phyloP scores from a whole-genome alignment of 2,797 vertebrate species.

The Eremophila alpestris region DNA sequence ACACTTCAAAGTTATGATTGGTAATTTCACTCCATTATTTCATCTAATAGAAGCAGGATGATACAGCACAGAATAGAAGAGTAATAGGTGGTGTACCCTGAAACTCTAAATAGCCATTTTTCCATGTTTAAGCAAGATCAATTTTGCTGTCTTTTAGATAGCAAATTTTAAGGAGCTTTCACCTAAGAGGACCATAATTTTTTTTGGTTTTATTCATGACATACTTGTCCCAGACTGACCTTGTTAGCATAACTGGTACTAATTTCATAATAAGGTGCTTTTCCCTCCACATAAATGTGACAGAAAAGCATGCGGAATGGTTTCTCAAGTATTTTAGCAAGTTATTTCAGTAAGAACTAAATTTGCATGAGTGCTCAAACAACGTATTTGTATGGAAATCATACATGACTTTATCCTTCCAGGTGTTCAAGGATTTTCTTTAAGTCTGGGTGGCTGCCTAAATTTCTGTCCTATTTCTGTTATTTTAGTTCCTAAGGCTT shows the following conservation, averaged over 20 bases:
- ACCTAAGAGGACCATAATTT: neutral
- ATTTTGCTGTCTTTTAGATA: neutral
- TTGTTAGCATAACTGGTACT: neutral
- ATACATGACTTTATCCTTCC: neutral
- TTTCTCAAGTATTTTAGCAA: neutral
- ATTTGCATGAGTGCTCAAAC: neutral
- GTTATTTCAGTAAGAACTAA: neutral
- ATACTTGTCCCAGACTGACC: neutral
- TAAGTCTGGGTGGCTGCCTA: neutral
- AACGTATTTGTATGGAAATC: neutral
- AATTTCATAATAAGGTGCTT: neutral
- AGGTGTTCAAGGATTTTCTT: neutral
- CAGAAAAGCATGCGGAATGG: neutral
- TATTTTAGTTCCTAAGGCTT: conserved; percentile 28
- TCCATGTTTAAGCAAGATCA: neutral
- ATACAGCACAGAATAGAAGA: neutral
- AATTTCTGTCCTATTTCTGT: neutral
- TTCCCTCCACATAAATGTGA: neutral
- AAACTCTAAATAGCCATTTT: neutral
- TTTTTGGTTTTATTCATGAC: neutral
- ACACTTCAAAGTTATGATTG: neutral
- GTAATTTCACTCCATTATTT: neutral
- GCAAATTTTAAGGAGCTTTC: neutral
- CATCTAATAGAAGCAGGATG: neutral
- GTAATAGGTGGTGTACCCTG: neutral